Conservation (phyloP, 2,797 vertebrate species). For the Enteromius fasciolatus region DNA sequence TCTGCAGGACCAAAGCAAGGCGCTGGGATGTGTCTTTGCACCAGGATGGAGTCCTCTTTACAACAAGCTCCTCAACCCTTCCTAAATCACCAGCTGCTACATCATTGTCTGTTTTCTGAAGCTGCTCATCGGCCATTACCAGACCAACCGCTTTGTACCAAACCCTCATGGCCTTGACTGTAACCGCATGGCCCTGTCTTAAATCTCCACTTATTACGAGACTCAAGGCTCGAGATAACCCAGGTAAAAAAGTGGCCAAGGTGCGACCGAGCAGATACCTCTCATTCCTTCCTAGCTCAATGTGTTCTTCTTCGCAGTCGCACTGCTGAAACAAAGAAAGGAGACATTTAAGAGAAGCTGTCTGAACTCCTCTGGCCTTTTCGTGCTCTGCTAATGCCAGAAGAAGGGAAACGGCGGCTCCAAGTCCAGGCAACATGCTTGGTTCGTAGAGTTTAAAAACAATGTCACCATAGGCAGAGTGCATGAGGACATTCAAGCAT, state of each 20-base stretch:
- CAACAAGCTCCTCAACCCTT: slow-evolving; percentile 78
- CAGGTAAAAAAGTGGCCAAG: slow-evolving; percentile 92
- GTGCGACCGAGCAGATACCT: slow-evolving; percentile 73
- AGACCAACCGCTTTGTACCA: slow-evolving; percentile 80
- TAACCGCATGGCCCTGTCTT: slow-evolving; percentile 86
- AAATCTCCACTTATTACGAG: slow-evolving; percentile 86
- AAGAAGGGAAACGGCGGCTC: slow-evolving; percentile 86
- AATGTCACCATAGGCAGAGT: slow-evolving; percentile 83
- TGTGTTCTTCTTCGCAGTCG: slow-evolving; percentile 80
- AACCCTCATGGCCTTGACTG: slow-evolving; percentile 81
- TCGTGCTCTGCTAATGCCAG: slow-evolving; percentile 86
- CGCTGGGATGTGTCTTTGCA: slow-evolving; percentile 79
- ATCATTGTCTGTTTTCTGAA: slow-evolving; percentile 64
- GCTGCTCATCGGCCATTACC: slow-evolving; percentile 87
- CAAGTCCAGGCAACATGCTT: slow-evolving; percentile 83
- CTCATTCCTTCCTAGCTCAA: slow-evolving; percentile 68
- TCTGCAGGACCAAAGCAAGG: slow-evolving; percentile 81
- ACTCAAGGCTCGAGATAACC: slow-evolving; percentile 79
- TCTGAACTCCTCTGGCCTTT: slow-evolving; percentile 82
- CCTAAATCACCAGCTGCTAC: slow-evolving; percentile 65
- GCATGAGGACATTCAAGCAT: slow-evolving; percentile 83
- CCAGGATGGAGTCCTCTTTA: slow-evolving; percentile 84
- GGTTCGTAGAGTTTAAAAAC: slow-evolving; percentile 83
- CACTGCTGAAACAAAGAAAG: slow-evolving; percentile 84
- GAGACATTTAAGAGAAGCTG: slow-evolving; percentile 83